Percentiles rank a stretch among this genome's conserved stretches.
These are phyloP conservation scores for Gila robusta DNA, from an alignment of 2,797 vertebrate genomes.

Conservation along the genomic window DNA sequence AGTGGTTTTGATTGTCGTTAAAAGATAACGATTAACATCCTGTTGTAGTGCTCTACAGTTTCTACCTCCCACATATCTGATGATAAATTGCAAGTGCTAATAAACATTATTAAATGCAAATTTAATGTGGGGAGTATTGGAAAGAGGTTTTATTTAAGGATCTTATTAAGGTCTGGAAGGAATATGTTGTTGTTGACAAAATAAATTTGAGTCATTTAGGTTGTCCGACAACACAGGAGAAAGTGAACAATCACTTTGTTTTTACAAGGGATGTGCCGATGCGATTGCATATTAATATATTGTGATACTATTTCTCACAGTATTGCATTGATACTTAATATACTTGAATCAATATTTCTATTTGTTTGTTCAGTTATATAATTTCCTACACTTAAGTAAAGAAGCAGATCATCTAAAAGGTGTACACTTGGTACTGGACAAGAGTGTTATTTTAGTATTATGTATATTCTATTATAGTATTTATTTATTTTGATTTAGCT, in stretches of 20 bases:
- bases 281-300: background rate
- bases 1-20: conserved; percentile 5
- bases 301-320: background rate
- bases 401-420: background rate
- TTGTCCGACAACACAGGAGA: background rate
- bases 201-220: background rate
- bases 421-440: background rate
- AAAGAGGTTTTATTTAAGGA: conserved; percentile 9
- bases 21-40: background rate
- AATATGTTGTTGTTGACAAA: background rate
- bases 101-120: background rate
- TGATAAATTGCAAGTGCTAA: conserved; percentile 33
- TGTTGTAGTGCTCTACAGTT: background rate
- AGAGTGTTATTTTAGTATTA: background rate
- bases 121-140: background rate
- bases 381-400: background rate
- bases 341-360: background rate
- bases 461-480: background rate
- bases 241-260: background rate
- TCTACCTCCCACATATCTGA: conserved; percentile 4
- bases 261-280: background rate
- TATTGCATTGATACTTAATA: background rate
- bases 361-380: background rate
- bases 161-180: background rate
- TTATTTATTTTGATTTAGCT: background rate